These are phyloP conservation scores for Lobophora halterata DNA, from an alignment of 2,888 invertebrate genomes.

Conservation along the genomic window DNA sequence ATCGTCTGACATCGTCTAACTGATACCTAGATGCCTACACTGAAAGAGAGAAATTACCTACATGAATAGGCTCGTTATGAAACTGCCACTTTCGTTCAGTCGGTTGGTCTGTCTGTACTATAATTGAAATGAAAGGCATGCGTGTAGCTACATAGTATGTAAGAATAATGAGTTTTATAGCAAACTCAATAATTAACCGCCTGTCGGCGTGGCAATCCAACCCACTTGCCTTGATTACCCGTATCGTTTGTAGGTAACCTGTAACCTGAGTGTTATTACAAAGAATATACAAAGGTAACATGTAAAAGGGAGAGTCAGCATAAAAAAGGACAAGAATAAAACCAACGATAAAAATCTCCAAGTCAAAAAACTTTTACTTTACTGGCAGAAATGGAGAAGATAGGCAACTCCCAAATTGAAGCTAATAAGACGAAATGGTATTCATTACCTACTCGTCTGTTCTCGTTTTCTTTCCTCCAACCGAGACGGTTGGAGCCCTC, in stretches of 20 bases:
- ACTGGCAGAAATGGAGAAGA: conserved; percentile 29
- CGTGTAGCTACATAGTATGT: too few species aligned
- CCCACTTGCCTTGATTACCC: too few species aligned
- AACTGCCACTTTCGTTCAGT: conserved; percentile 13
- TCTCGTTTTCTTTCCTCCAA: conserved; percentile 32
- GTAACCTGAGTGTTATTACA: too few species aligned
- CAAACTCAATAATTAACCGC: too few species aligned
- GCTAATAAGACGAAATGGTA: conserved; percentile 42
- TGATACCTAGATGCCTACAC: too few species aligned
- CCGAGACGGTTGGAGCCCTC: conserved; percentile 9
- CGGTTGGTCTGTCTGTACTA: too few species aligned
- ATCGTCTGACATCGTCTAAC: too few species aligned
- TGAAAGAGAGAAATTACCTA: conserved; percentile 23
- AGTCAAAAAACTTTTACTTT: conserved; percentile 17
- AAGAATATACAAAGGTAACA: too few species aligned
- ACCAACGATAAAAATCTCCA: conserved; percentile 6
- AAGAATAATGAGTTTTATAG: too few species aligned
- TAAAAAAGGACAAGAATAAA: neutral
- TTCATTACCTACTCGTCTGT: conserved; percentile 37
- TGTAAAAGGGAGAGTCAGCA: neutral
- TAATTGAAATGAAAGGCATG: conserved; percentile 8
- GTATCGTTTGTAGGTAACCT: too few species aligned
- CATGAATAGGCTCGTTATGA: conserved; percentile 16
- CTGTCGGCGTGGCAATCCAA: too few species aligned
- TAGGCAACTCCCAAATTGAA: conserved; percentile 40